phyloP scores from a whole-genome alignment of 2,888 invertebrate genomes.

The Polyploca ridens region DNA sequence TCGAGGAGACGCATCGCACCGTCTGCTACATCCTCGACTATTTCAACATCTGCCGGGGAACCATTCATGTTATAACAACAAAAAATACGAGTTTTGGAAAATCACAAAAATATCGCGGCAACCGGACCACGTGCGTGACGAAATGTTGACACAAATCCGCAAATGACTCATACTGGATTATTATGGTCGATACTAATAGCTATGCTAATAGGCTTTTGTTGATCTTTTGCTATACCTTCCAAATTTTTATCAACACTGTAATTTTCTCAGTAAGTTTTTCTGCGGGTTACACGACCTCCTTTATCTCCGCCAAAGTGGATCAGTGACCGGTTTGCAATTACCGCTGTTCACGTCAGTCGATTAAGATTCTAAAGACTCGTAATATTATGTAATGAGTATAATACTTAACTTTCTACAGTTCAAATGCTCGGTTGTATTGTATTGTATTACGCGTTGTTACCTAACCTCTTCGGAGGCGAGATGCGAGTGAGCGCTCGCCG shows the following conservation, averaged over 20 bases:
- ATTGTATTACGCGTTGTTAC: not conserved
- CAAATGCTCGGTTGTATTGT: not conserved
- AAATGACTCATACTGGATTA: not conserved
- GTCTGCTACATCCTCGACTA: not conserved
- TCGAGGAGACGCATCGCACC: not conserved
- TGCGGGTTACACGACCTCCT: not conserved
- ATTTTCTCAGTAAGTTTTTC: not conserved
- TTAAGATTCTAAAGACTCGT: not conserved
- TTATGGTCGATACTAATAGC: too few species aligned
- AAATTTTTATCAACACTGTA: not conserved
- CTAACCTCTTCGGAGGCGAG: not conserved
- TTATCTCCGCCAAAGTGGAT: not conserved
- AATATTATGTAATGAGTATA: slow-evolving; percentile 2
- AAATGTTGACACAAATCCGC: not conserved
- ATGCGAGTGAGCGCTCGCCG: not conserved
- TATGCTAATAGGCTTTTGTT: not conserved
- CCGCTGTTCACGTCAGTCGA: not conserved
- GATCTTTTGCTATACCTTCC: not conserved
- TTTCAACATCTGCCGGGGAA: not conserved
- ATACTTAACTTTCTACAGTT: slow-evolving; percentile 4
- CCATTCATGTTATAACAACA: not conserved
- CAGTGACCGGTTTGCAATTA: not conserved
- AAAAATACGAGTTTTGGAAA: not conserved
- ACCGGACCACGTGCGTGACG: not conserved
- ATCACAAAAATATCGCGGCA: not conserved